These are phyloP conservation scores for Sminthopsis crassicaudata DNA, from an alignment of 2,113 vertebrate genomes.

Conservation along the genomic window DNA sequence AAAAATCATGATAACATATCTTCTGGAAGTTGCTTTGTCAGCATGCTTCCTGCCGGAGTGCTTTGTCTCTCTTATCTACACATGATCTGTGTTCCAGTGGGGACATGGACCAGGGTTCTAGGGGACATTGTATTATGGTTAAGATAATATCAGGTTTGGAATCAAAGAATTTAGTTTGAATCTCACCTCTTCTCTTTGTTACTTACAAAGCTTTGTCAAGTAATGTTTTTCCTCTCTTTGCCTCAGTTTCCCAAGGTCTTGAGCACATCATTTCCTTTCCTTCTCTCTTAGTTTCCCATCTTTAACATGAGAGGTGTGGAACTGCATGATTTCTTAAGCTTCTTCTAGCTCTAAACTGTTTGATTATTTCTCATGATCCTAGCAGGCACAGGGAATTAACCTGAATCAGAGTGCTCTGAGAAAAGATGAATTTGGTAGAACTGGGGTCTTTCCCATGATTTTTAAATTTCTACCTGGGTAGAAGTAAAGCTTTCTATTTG, in stretches of 20 bases:
- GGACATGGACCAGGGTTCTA: background rate
- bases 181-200: background rate
- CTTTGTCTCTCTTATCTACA: background rate
- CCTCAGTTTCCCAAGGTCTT: background rate
- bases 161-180: background rate
- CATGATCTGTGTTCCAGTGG: background rate
- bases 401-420: background rate
- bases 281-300: background rate
- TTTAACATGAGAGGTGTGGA: background rate
- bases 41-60: background rate
- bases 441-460: background rate
- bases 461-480: background rate
- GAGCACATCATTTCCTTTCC: background rate
- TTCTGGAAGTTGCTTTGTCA: background rate
- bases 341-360: background rate
- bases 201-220: background rate
- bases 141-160: background rate
- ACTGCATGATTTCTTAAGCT: background rate
- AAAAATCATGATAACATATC: background rate
- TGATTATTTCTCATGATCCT: background rate
- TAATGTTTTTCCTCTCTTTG: background rate
- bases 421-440: accelerated
- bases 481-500: conserved; percentile 36
- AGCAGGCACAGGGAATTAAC: background rate
- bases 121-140: background rate